phyloP scores from a whole-genome alignment of 2,113 vertebrate genomes.

The Xyrauchen texanus region DNA sequence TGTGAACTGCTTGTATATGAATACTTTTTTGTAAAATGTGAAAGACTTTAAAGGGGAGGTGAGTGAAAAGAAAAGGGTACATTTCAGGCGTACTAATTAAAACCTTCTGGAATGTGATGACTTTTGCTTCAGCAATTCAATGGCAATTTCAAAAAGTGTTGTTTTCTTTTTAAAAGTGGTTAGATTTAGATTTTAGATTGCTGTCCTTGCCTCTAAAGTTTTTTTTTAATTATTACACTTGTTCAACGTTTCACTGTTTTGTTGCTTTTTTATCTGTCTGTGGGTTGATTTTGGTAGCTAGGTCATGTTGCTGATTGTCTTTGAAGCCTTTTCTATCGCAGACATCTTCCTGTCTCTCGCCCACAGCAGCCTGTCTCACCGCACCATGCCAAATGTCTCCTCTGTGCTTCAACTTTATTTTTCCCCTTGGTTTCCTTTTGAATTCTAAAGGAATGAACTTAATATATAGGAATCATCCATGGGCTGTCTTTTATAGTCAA shows the following conservation, averaged over 20 bases:
- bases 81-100: conserved; percentile 58
- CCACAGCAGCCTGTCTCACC: conserved; percentile 5
- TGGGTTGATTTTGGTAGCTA: conserved; percentile 32
- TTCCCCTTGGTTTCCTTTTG: conserved; percentile 18
- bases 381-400: conserved; percentile 35
- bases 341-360: too few species aligned
- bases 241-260: conserved; percentile 7
- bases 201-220: not conserved
- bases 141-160: conserved; percentile 38
- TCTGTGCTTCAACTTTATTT: conserved; percentile 1
- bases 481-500: conserved; percentile 56
- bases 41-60: conserved; percentile 11
- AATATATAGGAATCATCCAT: conserved; percentile 62
- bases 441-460: conserved; percentile 55
- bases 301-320: conserved; percentile 2
- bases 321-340: conserved; percentile 18
- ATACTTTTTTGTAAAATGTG: conserved; percentile 44
- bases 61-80: conserved; percentile 41
- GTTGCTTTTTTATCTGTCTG: conserved; percentile 18
- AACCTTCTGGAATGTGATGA: conserved; percentile 56
- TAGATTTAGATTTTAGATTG: not conserved
- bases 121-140: conserved; percentile 48
- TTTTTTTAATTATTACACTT: not conserved
- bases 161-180: not conserved
- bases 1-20: conserved; percentile 30